Evolutionary conservation across 2,113 vertebrate genomes (phyloP).

Genomic region (Tenrec ecaudatus): DNA sequence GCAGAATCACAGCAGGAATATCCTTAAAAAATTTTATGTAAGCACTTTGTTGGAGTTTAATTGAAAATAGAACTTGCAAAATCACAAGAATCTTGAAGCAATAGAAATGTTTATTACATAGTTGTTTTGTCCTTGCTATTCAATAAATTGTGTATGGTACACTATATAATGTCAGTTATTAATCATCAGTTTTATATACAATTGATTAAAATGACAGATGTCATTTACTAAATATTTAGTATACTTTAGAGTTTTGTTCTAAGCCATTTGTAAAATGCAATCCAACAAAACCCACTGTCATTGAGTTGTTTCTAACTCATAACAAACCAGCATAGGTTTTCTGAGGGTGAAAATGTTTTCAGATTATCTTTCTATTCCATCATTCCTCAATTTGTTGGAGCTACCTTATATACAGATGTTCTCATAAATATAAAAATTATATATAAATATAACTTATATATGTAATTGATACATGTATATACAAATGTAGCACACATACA

Average conservation of each 20-base stretch:
- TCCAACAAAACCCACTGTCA: too few species aligned
- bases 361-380: too few species aligned
- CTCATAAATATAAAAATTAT: background rate
- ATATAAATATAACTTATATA: too few species aligned
- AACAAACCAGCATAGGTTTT: too few species aligned
- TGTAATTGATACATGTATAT: too few species aligned
- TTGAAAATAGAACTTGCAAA: conserved; percentile 24
- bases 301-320: too few species aligned
- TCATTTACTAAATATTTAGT: conserved; percentile 5
- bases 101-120: background rate
- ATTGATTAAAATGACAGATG: background rate
- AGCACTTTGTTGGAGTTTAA: background rate
- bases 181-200: background rate
- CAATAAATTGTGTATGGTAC: background rate
- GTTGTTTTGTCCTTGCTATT: background rate
- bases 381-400: too few species aligned
- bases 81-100: conserved; percentile 26
- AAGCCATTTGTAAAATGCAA: background rate
- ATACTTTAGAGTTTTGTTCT: background rate
- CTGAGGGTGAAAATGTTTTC: too few species aligned
- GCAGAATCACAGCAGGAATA: background rate
- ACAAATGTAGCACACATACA: too few species aligned
- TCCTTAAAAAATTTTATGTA: background rate
- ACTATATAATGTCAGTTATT: background rate
- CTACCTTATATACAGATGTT: too few species aligned